Evolutionary conservation across 2,797 vertebrate genomes (phyloP).

Genomic region (Paguma larvata): DNA sequence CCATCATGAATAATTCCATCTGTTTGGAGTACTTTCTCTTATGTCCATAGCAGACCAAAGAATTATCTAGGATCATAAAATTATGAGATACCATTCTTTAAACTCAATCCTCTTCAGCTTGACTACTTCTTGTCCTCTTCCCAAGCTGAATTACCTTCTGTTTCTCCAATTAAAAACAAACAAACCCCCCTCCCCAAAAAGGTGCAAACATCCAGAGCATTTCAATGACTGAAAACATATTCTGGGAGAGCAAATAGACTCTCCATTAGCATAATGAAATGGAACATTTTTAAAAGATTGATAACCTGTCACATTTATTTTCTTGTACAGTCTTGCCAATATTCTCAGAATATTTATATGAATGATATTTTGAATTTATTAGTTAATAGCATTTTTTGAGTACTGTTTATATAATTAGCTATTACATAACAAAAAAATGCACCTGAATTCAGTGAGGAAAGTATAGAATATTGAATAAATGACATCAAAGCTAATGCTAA

Average conservation of each 20-base stretch:
- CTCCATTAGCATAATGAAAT: background rate
- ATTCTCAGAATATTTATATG: background rate
- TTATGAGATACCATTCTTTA: background rate
- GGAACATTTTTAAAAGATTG: background rate
- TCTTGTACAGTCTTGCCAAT: background rate
- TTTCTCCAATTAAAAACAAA: background rate
- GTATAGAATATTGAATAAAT: background rate
- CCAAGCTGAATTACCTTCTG: background rate
- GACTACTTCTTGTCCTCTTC: background rate
- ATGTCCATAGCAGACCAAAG: background rate
- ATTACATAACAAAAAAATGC: background rate
- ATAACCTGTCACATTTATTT: background rate
- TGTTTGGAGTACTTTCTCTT: background rate
- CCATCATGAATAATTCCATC: background rate
- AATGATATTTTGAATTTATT: background rate
- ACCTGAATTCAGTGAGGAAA: background rate
- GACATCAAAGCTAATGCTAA: background rate
- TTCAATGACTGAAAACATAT: background rate
- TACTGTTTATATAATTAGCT: background rate
- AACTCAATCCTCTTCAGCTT: background rate
- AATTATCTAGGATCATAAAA: background rate
- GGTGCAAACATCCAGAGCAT: background rate
- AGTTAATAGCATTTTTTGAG: background rate
- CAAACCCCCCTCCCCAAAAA: accelerated
- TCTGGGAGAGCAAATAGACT: background rate